Percentiles rank a stretch among this genome's conserved stretches.
phyloP scores from a whole-genome alignment of 2,113 vertebrate genomes.

The Daubentonia madagascariensis region DNA sequence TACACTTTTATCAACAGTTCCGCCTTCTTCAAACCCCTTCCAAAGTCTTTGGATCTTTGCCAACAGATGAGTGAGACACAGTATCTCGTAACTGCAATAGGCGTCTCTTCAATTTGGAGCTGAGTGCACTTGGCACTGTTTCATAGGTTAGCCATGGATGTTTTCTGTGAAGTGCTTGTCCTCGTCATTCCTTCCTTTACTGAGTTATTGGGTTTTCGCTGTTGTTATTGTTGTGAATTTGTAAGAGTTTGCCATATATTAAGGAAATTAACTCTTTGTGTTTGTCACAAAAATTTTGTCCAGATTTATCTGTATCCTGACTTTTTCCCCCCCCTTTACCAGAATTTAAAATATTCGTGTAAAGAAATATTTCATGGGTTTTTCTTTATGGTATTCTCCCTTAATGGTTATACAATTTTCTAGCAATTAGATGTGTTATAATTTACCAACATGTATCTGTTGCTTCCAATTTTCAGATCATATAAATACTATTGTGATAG shows the following conservation, averaged over 20 bases:
- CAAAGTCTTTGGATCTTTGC: neutral
- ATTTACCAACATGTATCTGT: neutral
- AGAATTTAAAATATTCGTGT: neutral
- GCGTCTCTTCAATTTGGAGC: neutral
- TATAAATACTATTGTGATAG: neutral
- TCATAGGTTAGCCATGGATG: neutral
- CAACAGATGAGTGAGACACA: neutral
- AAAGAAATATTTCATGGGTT: neutral
- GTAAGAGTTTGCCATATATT: neutral
- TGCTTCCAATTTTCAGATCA: neutral
- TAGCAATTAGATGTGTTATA: neutral
- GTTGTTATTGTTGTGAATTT: neutral
- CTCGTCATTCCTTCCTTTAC: neutral
- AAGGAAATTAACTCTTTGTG: neutral
- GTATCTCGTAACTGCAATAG: neutral
- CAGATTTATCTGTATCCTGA: neutral
- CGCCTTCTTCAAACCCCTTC: neutral
- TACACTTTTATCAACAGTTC: neutral
- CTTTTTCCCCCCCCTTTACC: neutral
- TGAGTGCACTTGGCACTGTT: neutral
- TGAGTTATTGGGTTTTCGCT: neutral
- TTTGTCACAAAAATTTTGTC: neutral
- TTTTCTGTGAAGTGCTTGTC: neutral
- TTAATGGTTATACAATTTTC: neutral
- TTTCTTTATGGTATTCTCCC: neutral